Evolutionary conservation across 2,113 vertebrate genomes (phyloP).

Genomic region (Empidonax traillii): DNA sequence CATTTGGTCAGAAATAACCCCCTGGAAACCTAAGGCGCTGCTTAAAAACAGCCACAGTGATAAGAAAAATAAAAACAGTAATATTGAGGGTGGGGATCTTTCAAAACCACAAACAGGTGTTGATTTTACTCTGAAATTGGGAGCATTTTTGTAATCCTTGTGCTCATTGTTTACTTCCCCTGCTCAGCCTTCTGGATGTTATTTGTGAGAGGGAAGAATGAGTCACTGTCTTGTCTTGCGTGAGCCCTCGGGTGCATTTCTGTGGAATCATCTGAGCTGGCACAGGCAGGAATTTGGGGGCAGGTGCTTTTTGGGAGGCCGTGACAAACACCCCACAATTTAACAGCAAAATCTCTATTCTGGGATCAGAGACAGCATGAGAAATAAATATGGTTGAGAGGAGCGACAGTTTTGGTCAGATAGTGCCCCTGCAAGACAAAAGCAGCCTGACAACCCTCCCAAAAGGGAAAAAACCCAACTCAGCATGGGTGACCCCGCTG

Average conservation of each 20-base stretch:
- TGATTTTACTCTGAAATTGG: constrained; percentile 3
- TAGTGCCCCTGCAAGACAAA: not conserved
- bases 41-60: not conserved
- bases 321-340: not conserved
- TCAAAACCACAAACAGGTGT: not conserved
- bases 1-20: not conserved
- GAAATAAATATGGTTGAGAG: not conserved
- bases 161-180: not conserved
- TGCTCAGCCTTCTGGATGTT: not conserved
- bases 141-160: not conserved
- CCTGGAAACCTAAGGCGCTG: rapidly evolving
- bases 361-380: not conserved
- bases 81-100: not conserved
- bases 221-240: not conserved
- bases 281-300: not conserved
- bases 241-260: not conserved
- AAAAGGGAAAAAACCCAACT: not conserved
- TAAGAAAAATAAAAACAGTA: not conserved
- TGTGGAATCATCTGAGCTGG: not conserved
- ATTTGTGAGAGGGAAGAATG: not conserved
- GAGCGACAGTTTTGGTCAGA: not conserved
- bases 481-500: not conserved
- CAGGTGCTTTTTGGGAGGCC: not conserved
- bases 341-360: not conserved
- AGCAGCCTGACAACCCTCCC: not conserved